phyloP scores from a whole-genome alignment of 2,888 invertebrate species.

The Hydroisotoma schaefferi region DNA sequence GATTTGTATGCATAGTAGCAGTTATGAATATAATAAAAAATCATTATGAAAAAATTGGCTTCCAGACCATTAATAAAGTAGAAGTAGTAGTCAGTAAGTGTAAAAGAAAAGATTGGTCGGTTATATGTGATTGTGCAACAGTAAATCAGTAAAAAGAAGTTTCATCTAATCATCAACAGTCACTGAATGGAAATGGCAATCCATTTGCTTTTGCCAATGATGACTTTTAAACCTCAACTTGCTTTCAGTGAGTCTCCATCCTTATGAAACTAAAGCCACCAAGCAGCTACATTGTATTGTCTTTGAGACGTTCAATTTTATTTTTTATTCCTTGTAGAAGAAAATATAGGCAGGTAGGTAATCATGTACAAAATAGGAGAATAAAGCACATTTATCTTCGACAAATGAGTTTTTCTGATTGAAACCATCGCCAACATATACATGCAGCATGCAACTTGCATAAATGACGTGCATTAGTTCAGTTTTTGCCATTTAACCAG shows the following conservation, averaged over 20 bases:
- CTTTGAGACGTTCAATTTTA: constrained; percentile 4
- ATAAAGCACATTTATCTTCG: constrained; percentile 8
- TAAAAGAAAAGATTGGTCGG: neutral
- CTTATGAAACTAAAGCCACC: too few relatives aligned
- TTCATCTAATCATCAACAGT: too few relatives aligned
- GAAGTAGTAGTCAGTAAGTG: too few relatives aligned
- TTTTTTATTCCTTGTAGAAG: constrained; percentile 7
- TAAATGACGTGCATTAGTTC: constrained; percentile 10
- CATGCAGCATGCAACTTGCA: neutral
- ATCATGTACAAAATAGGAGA: constrained; percentile 15
- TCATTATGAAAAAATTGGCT: too few relatives aligned
- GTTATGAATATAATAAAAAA: too few relatives aligned
- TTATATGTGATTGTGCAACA: constrained; percentile 3
- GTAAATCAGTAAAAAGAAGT: neutral
- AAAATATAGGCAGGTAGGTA: too few relatives aligned
- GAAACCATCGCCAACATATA: neutral
- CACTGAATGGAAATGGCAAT: neutral
- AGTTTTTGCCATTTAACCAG: constrained; percentile 16
- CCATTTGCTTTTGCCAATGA: neutral
- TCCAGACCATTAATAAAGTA: too few relatives aligned
- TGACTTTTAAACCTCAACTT: constrained; percentile 1
- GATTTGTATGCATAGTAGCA: too few relatives aligned
- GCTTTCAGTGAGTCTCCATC: neutral
- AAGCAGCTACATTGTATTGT: too few relatives aligned
- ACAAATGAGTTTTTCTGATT: constrained; percentile 16